A percentile compares a stretch with the other conserved stretches of the same genome.
These are phyloP conservation scores for Manis javanica DNA, from an alignment of 2,797 vertebrate species.

Conservation along the genomic window DNA sequence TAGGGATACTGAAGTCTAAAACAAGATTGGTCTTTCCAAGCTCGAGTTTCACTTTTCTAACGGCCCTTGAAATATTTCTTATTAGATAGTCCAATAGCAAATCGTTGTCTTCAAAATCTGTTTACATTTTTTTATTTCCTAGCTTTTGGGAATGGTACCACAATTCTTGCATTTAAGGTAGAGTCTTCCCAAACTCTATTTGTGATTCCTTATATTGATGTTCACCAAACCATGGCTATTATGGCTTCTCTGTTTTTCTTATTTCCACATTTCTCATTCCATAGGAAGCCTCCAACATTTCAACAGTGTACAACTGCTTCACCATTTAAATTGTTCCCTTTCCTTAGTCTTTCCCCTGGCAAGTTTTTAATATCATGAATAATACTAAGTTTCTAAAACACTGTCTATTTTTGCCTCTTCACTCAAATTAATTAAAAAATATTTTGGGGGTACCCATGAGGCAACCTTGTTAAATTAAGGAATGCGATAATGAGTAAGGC, in stretches of 20 bases:
- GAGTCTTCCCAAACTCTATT: background rate
- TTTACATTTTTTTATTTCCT: background rate
- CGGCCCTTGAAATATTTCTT: background rate
- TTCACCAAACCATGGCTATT: background rate
- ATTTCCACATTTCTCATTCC: background rate
- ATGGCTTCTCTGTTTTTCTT: background rate
- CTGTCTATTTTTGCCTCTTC: background rate
- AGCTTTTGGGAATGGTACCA: background rate
- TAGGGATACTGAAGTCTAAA: background rate
- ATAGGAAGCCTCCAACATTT: background rate
- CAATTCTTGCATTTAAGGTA: background rate
- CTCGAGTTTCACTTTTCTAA: background rate
- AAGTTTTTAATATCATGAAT: background rate
- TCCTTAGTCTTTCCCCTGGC: background rate
- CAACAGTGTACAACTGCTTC: background rate
- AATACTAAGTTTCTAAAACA: background rate
- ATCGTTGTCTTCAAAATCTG: background rate
- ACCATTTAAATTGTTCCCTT: background rate
- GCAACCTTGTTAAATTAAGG: background rate
- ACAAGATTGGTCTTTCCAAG: background rate
- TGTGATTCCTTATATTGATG: background rate
- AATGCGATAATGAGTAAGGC: background rate
- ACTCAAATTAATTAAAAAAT: background rate
- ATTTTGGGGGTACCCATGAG: background rate
- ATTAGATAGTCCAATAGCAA: background rate